These are phyloP conservation scores for Hirundichthys speculiger DNA, from an alignment of 2,113 vertebrate genomes.

Conservation along the genomic window DNA sequence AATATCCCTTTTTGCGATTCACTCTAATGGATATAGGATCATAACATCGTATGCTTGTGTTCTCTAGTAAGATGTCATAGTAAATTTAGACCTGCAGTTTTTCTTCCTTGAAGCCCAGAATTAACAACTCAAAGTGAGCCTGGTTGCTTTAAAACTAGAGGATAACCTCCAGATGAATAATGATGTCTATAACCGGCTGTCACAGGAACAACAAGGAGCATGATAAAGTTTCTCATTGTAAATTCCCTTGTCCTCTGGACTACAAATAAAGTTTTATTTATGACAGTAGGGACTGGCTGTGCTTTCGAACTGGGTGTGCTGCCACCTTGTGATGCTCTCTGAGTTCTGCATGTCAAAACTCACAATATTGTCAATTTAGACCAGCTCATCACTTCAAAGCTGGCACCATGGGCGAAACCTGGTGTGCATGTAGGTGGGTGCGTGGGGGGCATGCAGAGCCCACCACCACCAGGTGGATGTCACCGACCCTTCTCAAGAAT, in stretches of 20 bases:
- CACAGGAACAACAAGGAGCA: background rate
- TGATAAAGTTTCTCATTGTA: background rate
- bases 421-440: too few species aligned
- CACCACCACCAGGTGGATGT: slow-evolving; percentile 38
- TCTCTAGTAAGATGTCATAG: background rate
- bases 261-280: background rate
- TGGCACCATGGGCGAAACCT: background rate
- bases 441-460: slow-evolving; percentile 6
- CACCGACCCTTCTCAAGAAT: slow-evolving; percentile 45
- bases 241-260: background rate
- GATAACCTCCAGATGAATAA: slow-evolving; percentile 6
- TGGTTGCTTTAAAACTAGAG: background rate
- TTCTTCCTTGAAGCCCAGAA: slow-evolving; percentile 5
- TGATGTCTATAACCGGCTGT: background rate
- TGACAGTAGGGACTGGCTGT: background rate
- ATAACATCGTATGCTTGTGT: background rate
- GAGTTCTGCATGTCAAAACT: slow-evolving; percentile 45
- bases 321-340: slow-evolving; percentile 75
- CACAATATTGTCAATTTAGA: background rate
- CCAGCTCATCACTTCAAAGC: slow-evolving; percentile 27
- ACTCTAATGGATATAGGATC: background rate
- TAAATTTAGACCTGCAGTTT: slow-evolving; percentile 2
- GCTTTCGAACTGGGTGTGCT: slow-evolving; percentile 49
- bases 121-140: slow-evolving; percentile 4
- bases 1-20: background rate